Evolutionary conservation across 2,113 vertebrate genomes (phyloP).

Genomic region (Gobio gobio): DNA sequence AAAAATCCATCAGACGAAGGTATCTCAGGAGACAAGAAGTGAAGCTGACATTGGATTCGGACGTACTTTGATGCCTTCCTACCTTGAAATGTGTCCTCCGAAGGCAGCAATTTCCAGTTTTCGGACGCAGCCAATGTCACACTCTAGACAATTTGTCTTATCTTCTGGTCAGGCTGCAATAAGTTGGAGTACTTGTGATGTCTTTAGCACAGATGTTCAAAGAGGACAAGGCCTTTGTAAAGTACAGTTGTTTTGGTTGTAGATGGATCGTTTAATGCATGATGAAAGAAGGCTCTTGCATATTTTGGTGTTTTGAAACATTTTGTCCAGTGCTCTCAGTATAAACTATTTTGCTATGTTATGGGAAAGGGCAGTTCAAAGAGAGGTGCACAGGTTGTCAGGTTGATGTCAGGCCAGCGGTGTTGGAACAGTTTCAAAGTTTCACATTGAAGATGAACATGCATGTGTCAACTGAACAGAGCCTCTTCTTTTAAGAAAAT

Average conservation of each 20-base stretch:
- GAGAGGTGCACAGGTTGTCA: conserved; percentile 2
- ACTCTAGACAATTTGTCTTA: conserved; percentile 36
- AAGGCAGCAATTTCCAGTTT: too few species aligned
- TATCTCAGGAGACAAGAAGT: too few species aligned
- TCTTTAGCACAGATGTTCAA: conserved; percentile 59
- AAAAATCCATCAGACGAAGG: too few species aligned
- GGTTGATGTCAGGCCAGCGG: neutral
- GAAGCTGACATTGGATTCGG: too few species aligned
- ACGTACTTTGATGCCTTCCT: too few species aligned
- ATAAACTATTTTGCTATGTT: conserved; percentile 59
- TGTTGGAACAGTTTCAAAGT: neutral
- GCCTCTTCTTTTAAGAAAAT: too few species aligned
- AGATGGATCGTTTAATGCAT: conserved; percentile 54
- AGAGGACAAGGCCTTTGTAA: conserved; percentile 16
- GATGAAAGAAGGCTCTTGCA: conserved; percentile 42
- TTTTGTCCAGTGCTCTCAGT: conserved; percentile 65
- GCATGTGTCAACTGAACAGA: neutral
- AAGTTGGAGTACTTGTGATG: conserved; percentile 39
- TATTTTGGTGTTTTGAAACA: conserved; percentile 66
- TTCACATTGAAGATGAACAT: neutral
- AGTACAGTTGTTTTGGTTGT: conserved; percentile 58
- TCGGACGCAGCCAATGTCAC: conserved; percentile 40
- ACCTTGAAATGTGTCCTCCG: too few species aligned
- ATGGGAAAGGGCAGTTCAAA: conserved; percentile 30
- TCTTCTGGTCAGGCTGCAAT: conserved; percentile 54